These are phyloP conservation scores for Trinectes maculatus DNA, from an alignment of 2,113 vertebrate genomes.

Conservation along the genomic window DNA sequence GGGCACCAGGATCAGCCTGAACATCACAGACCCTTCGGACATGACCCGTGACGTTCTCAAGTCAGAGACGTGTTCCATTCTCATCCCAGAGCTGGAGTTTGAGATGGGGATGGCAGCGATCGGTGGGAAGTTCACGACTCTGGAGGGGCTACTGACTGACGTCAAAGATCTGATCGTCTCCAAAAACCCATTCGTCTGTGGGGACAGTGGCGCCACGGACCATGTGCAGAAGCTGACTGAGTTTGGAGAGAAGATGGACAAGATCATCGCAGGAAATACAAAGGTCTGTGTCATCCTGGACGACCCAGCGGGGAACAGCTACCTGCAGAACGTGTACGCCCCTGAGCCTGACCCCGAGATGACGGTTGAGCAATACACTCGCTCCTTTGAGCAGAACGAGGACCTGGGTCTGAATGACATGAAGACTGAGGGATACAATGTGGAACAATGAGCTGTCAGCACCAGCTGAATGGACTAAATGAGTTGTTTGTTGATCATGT, in stretches of 20 bases:
- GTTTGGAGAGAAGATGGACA: constrained; percentile 87
- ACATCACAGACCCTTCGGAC: constrained; percentile 87
- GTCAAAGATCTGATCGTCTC: constrained; percentile 88
- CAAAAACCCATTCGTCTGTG: constrained; percentile 92
- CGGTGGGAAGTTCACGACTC: constrained; percentile 94
- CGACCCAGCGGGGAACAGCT: constrained; percentile 96
- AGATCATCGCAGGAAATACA: constrained; percentile 82
- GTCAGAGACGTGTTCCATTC: constrained; percentile 91
- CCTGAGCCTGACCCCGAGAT: constrained; percentile 93
- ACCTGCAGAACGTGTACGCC: constrained; percentile 92
- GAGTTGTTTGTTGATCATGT: background rate
- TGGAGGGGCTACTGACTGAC: constrained; percentile 93
- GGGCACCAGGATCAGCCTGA: constrained; percentile 90
- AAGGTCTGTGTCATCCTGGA: constrained; percentile 86
- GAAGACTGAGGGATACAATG: constrained; percentile 89
- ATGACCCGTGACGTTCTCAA: constrained; percentile 94
- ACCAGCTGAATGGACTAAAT: constrained; percentile 1
- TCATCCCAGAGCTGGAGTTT: constrained; percentile 94
- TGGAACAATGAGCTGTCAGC: constrained; percentile 6
- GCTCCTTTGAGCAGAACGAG: constrained; percentile 91
- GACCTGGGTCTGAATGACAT: constrained; percentile 96
- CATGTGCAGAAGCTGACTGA: constrained; percentile 80
- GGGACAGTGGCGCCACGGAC: constrained; percentile 84
- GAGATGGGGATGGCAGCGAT: constrained; percentile 94
- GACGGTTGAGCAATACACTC: constrained; percentile 85